Evolutionary conservation across 1,140 invertebrate species (phyloP), one percentile per base, ranked within the genome.

Genomic region (Atta cephalotes): DNA sequence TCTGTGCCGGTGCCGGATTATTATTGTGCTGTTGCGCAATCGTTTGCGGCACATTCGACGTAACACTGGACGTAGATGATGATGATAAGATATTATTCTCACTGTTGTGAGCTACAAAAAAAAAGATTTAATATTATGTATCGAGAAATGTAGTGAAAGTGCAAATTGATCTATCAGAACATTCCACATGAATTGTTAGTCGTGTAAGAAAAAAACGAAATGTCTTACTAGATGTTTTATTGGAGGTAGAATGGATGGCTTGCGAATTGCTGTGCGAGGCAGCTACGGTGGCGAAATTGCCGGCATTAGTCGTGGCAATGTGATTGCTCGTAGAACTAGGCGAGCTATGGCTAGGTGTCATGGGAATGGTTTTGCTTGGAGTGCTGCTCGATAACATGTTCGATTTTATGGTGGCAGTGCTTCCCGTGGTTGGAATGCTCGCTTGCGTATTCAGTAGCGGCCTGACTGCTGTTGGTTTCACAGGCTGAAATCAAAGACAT

Each of bases 401-500:
- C 77, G 95, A 92, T 93, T 96, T 94, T 89, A 94, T 93, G 92
- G 87, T 95, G 92, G 94, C 93, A 95, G 93, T 95, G 93, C 90
- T 96, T 94, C 95, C 95, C 90, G 95, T 95, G 89, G 95, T 95
- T 94, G 95, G 95, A 94, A 95, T 96, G 92, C 95, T 96, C 93
- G 95, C 93, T 94, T 96, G 95, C 68, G 96, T 96, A 95, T 96
- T 97, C 88, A 96, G 95, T 91, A 96, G 95, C 81, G 96, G 96
- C 94, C 97, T 95, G 66, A 98, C 96, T 78, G 97, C 97, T 87
- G 96, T 97, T 25, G 97, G 97, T 95, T 97, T 97, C 53, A 97
- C 96, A 90, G 96, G 97, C 96, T 96, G 94, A 88, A 95, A 95
- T 85, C 14, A 49, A 60, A 82, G 7, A 76, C n/a, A 35, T 84